Conservation (phyloP, 2,888 invertebrate genomes). For the Platycheirus rosarum region DNA sequence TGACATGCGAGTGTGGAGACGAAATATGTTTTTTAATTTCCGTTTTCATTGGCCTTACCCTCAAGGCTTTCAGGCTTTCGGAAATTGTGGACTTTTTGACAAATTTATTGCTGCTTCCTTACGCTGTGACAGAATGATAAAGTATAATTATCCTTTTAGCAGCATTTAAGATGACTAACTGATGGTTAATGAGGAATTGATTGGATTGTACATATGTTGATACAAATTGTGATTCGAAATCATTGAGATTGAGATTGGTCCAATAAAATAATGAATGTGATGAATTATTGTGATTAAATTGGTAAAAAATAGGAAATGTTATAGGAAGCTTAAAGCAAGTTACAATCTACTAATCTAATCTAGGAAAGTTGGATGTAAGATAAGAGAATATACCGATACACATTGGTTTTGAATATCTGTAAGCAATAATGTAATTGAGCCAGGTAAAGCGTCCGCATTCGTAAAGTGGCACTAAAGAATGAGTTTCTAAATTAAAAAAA, state of each 20-base stretch:
- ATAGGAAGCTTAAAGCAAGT: no score
- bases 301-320: no score
- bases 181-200: neutral
- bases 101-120: slow-evolving; percentile 9
- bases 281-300: neutral
- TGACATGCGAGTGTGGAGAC: slow-evolving; percentile 11
- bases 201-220: neutral
- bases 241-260: neutral
- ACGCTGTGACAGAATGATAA: neutral
- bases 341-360: no score
- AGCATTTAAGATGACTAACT: neutral
- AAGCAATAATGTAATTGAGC: no score
- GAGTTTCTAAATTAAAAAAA: no score
- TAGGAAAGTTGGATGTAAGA: no score
- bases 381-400: no score
- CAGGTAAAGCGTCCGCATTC: no score
- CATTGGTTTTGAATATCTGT: no score
- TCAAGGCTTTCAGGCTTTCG: neutral
- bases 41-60: neutral
- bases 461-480: no score
- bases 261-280: neutral
- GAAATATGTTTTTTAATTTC: neutral
- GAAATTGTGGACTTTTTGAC: neutral
- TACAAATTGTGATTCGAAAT: neutral
- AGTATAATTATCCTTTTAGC: slow-evolving; percentile 21